These are phyloP conservation scores for Spheniscus humboldti DNA, from an alignment of 2,797 vertebrate genomes.

Conservation along the genomic window DNA sequence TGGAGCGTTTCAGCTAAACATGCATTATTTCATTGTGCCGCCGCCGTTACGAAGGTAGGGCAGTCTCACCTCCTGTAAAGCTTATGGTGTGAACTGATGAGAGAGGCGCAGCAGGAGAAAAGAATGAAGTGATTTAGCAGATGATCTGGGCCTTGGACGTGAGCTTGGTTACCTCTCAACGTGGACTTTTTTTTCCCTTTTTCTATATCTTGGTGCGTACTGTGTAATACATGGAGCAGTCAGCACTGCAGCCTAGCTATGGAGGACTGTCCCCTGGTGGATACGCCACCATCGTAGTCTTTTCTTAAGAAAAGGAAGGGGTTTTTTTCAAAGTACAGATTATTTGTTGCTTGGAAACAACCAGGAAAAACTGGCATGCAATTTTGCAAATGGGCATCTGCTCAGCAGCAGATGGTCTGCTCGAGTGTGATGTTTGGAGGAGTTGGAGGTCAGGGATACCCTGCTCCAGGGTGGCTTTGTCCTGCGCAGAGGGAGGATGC, in stretches of 20 bases:
- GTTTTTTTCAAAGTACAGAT: neutral
- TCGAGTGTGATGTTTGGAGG: fast-evolving
- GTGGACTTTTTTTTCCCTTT: fast-evolving
- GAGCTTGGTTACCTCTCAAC: fast-evolving
- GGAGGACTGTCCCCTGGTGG: no score
- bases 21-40: fast-evolving
- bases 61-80: neutral
- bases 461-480: fast-evolving
- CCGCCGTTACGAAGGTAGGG: fast-evolving
- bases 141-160: fast-evolving
- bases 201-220: neutral
- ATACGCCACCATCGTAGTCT: fast-evolving
- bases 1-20: neutral
- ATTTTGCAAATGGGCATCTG: neutral
- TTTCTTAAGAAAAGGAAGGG: neutral
- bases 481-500: fast-evolving
- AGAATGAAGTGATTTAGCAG: fast-evolving
- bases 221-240: fast-evolving
- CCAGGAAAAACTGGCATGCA: fast-evolving
- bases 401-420: neutral
- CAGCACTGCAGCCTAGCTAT: neutral
- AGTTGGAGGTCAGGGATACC: fast-evolving
- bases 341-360: neutral
- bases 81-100: fast-evolving
- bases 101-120: fast-evolving